phyloP scores from a whole-genome alignment of 2,113 vertebrate species.

The Asarcornis scutulata region DNA sequence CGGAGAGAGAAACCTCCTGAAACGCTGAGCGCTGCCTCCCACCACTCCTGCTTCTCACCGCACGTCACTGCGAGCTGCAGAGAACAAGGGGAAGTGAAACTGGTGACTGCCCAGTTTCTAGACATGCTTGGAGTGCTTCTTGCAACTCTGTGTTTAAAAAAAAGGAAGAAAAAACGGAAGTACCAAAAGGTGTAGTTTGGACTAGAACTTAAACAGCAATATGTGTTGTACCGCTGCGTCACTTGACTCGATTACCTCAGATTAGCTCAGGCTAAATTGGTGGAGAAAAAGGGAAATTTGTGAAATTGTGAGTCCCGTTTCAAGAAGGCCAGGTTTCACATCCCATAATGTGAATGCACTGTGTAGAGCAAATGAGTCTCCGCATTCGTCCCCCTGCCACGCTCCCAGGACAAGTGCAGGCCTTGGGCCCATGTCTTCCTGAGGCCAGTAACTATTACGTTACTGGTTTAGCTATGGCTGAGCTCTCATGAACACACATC shows the following conservation, averaged over 20 bases:
- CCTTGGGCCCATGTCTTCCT: neutral
- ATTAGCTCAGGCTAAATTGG: neutral
- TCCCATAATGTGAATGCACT: neutral
- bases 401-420: neutral
- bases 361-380: neutral
- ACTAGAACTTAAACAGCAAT: neutral
- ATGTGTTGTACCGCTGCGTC: neutral
- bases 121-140: neutral
- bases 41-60: neutral
- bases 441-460: neutral
- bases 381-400: neutral
- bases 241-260: neutral
- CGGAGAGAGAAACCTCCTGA: neutral
- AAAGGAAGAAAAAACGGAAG: neutral
- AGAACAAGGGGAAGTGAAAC: constrained; percentile 31
- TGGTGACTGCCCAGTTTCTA: neutral
- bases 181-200: neutral
- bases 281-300: neutral
- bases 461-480: neutral
- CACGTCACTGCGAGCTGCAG: rapidly evolving
- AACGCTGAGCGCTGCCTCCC: neutral
- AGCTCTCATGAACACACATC: neutral
- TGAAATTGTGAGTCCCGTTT: neutral
- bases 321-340: neutral
- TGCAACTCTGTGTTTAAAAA: neutral